phyloP scores from a whole-genome alignment of 2,888 invertebrate species.

The Candidula unifasciata region DNA sequence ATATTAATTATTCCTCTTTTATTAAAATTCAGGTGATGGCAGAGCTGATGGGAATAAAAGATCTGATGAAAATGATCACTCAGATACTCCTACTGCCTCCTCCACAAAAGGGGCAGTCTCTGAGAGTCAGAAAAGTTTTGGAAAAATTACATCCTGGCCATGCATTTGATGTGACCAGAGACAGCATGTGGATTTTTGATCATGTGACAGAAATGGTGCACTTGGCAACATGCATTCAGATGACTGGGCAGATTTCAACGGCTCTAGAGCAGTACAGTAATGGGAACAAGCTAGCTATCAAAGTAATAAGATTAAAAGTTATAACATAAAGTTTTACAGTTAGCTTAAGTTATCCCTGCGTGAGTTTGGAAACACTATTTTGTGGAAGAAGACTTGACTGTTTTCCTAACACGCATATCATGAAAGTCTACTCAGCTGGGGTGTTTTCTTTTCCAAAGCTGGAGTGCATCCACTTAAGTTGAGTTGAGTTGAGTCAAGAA shows the following conservation, averaged over 20 bases:
- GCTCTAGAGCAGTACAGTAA: conserved; percentile 65
- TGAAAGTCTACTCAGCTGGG: no score
- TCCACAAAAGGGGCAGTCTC: neutral
- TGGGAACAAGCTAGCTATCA: conserved; percentile 68
- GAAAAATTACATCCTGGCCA: neutral
- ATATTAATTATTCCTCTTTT: no score
- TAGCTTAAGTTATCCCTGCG: no score
- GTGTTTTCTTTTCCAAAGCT: no score
- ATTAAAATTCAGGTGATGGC: neutral
- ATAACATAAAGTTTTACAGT: no score
- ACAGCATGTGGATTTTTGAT: conserved; percentile 73
- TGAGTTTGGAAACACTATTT: no score
- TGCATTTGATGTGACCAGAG: conserved; percentile 19
- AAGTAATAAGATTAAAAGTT: conserved; percentile 61
- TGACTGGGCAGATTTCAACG: conserved; percentile 68
- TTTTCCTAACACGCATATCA: no score
- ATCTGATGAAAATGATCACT: neutral
- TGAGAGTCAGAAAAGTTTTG: neutral
- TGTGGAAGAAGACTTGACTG: no score
- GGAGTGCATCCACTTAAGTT: no score
- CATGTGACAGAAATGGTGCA: conserved; percentile 75
- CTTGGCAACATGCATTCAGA: conserved; percentile 72
- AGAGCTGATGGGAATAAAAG: neutral
- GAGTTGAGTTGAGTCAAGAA: no score
- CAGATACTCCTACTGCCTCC: neutral